Evolutionary conservation across 1,140 invertebrate genomes (phyloP).

Genomic region (Brachionus paranguensis): DNA sequence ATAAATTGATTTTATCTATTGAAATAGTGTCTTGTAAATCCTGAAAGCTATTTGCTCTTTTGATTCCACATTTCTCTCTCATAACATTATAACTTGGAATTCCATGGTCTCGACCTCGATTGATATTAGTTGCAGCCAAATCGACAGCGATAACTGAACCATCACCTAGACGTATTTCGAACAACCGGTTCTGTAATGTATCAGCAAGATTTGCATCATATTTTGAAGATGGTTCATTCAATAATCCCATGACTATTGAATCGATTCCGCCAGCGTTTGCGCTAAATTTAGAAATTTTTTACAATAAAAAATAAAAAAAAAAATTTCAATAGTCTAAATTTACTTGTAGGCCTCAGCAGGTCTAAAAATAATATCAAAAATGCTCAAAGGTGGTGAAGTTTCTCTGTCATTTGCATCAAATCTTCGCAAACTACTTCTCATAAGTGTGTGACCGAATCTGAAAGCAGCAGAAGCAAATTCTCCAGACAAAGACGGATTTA

Average conservation of each 20-base stretch:
- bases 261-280: conserved; percentile 14
- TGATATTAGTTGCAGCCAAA: conserved; percentile 91
- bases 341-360: conserved; percentile 33
- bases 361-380: conserved; percentile 32
- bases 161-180: conserved; percentile 21
- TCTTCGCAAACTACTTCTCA: conserved; percentile 46
- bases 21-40: conserved; percentile 26
- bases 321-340: neutral
- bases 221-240: conserved; percentile 38
- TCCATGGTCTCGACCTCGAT: conserved; percentile 85
- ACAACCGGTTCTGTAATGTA: conserved; percentile 5
- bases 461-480: conserved; percentile 64
- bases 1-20: neutral
- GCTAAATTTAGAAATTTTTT: neutral
- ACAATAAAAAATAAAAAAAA: neutral
- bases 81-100: conserved; percentile 83
- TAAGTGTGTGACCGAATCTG: conserved; percentile 64
- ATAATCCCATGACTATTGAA: neutral
- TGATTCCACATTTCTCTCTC: conserved; percentile 65
- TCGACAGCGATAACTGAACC: conserved; percentile 57
- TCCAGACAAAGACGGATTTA: conserved; percentile 63
- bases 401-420: conserved; percentile 22
- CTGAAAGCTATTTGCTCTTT: conserved; percentile 1
- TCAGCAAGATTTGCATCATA: conserved; percentile 12
- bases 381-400: neutral